Percentiles rank a stretch among this genome's conserved stretches.
These are phyloP conservation scores for Caenorhabditis sp. DNA, from an alignment of 2,888 invertebrate genomes.

Conservation along the genomic window DNA sequence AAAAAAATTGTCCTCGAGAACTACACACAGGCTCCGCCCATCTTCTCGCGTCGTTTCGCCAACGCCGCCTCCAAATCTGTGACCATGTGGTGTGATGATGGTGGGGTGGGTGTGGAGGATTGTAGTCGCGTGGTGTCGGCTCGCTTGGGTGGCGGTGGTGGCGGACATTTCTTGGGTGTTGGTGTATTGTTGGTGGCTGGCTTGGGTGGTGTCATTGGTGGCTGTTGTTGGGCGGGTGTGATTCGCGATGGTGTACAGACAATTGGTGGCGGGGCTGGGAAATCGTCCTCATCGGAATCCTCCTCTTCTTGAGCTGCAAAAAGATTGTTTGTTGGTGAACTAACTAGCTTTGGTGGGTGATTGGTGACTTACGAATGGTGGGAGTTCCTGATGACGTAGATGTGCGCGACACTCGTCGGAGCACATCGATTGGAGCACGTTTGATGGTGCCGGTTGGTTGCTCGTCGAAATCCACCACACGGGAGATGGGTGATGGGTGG, in stretches of 20 bases:
- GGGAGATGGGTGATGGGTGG: constrained; percentile 15
- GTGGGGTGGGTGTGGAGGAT: constrained; percentile 11
- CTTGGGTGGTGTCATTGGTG: constrained; percentile 35
- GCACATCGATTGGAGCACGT: constrained; percentile 56
- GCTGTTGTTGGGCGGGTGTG: no score
- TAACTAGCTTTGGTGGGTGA: no score
- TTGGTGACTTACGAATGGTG: constrained; percentile 39
- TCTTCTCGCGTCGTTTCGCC: constrained; percentile 49
- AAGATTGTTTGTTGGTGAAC: neutral
- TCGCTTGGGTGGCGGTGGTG: constrained; percentile 69
- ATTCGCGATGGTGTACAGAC: constrained; percentile 16
- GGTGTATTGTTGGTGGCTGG: no score
- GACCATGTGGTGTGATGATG: constrained; percentile 30
- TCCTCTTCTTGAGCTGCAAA: constrained; percentile 52
- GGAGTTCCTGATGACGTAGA: constrained; percentile 23
- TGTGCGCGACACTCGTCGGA: constrained; percentile 40
- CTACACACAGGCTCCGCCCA: constrained; percentile 4
- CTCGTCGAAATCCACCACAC: constrained; percentile 32
- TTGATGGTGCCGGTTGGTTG: constrained; percentile 67
- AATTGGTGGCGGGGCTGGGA: constrained; percentile 61
- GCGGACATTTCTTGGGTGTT: constrained; percentile 30
- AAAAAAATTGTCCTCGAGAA: neutral
- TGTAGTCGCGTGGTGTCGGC: constrained; percentile 60
- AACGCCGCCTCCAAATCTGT: constrained; percentile 57
- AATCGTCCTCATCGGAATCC: constrained; percentile 68